Percentiles rank a stretch among this genome's conserved stretches.
These are phyloP conservation scores for Portunus trituberculatus DNA, from an alignment of 1,140 invertebrate species.

Conservation along the genomic window DNA sequence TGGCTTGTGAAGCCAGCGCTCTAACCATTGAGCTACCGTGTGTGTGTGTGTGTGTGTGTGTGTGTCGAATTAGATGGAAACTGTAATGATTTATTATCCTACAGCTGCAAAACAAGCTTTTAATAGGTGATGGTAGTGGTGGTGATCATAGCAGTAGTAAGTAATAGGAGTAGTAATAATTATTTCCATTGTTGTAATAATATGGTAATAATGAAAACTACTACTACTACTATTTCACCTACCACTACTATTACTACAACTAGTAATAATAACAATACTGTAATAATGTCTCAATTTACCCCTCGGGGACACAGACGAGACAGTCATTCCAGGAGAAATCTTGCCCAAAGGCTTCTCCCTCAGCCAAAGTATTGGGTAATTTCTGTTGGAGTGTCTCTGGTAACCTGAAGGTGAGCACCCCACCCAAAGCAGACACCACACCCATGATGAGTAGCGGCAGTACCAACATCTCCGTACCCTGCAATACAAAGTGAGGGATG, in stretches of 20 bases:
- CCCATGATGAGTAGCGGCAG: constrained; percentile 93
- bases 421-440: constrained; percentile 88
- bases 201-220: background rate
- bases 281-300: background rate
- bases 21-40: too few relatives aligned
- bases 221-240: too few relatives aligned
- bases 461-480: constrained; percentile 90
- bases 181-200: background rate
- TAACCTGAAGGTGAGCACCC: constrained; percentile 89
- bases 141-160: background rate
- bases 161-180: background rate
- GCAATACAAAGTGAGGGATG: constrained; percentile 72
- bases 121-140: background rate
- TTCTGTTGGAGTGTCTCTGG: constrained; percentile 93
- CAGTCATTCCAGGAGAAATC: constrained; percentile 88
- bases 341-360: constrained; percentile 88
- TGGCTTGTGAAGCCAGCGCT: too few relatives aligned
- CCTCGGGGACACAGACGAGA: constrained; percentile 90
- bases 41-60: too few relatives aligned
- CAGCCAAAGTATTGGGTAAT: constrained; percentile 92
- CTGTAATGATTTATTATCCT: too few relatives aligned
- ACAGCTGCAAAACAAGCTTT: too few relatives aligned
- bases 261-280: background rate
- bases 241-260: too few relatives aligned
- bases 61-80: too few relatives aligned